phyloP scores from a whole-genome alignment of 2,888 invertebrate species.

The Rhabditoides inermis region DNA sequence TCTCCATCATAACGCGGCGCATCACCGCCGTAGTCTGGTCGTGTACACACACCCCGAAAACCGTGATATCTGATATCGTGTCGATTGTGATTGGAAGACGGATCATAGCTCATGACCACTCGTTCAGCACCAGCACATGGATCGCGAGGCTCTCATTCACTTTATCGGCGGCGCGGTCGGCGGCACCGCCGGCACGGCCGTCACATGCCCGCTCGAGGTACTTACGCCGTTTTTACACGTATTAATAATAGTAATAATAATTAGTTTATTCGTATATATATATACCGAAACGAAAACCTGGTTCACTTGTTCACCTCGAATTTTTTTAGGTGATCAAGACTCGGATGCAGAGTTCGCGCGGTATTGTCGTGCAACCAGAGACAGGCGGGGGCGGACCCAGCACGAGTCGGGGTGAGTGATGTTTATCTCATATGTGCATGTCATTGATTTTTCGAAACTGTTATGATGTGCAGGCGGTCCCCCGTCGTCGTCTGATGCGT shows the following conservation, averaged over 20 bases:
- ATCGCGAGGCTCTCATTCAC: constrained; percentile 47
- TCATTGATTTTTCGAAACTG: neutral
- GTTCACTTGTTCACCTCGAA: neutral
- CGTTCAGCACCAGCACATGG: too few species aligned
- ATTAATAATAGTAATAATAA: neutral
- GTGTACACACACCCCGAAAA: too few species aligned
- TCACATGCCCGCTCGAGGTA: constrained; percentile 48
- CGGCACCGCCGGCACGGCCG: constrained; percentile 48
- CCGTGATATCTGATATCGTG: too few species aligned
- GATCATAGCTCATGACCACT: too few species aligned
- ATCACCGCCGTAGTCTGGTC: too few species aligned
- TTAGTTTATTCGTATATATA: neutral
- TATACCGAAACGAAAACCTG: neutral
- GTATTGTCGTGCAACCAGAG: constrained; percentile 13
- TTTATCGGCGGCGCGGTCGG: constrained; percentile 50
- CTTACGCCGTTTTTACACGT: too few species aligned
- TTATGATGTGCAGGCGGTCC: neutral
- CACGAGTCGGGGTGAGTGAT: constrained; percentile 20
- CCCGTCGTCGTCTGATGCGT: neutral
- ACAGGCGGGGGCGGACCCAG: constrained; percentile 21
- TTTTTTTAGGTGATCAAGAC: constrained; percentile 42
- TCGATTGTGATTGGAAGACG: too few species aligned
- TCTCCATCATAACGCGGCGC: too few species aligned
- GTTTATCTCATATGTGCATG: too few species aligned
- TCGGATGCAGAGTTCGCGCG: constrained; percentile 40